phyloP scores from a whole-genome alignment of 2,888 invertebrate species.

The Synergus itoensis region DNA sequence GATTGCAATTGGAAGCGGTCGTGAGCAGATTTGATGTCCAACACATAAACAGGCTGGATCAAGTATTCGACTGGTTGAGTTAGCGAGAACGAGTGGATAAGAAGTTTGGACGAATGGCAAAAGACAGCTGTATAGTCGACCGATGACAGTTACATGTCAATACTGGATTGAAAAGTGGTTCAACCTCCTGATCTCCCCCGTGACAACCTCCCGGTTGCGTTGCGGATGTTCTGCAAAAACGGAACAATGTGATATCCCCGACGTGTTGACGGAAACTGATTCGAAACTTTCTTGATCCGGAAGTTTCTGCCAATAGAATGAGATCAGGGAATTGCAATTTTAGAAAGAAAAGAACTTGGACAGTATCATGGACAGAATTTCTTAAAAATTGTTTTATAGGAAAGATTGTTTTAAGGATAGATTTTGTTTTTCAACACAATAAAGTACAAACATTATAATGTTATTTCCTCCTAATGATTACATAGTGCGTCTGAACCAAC shows the following conservation, averaged over 20 bases:
- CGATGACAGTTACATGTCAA: slow-evolving; percentile 77
- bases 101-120: slow-evolving; percentile 57
- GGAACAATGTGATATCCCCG: background rate
- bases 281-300: slow-evolving; percentile 2
- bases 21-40: slow-evolving; percentile 65
- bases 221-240: slow-evolving; percentile 30
- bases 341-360: background rate
- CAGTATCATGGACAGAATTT: too few relatives aligned
- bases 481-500: too few relatives aligned
- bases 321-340: background rate
- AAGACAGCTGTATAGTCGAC: slow-evolving; percentile 54
- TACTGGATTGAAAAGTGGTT: slow-evolving; percentile 72
- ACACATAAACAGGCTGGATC: slow-evolving; percentile 26
- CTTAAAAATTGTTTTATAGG: too few relatives aligned
- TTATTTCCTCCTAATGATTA: background rate
- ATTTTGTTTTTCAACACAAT: too few relatives aligned
- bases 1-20: slow-evolving; percentile 69
- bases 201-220: background rate
- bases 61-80: slow-evolving; percentile 37
- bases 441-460: background rate
- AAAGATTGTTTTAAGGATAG: too few relatives aligned
- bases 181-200: slow-evolving; percentile 41
- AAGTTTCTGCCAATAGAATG: background rate
- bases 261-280: slow-evolving; percentile 37
- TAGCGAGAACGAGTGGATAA: slow-evolving; percentile 45